Evolutionary conservation across 2,797 vertebrate genomes (phyloP).

Genomic region (Danio choprae): DNA sequence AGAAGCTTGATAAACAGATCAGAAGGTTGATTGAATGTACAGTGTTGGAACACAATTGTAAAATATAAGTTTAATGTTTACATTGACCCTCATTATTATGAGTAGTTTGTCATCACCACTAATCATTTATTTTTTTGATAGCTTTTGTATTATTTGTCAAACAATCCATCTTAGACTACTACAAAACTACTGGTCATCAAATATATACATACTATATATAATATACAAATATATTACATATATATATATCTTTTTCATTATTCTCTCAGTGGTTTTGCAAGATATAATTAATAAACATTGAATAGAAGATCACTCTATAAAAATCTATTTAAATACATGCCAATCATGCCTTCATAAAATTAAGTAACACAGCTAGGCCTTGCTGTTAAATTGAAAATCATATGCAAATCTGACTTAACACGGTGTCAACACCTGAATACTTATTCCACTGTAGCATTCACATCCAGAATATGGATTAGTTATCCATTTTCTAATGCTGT

Average conservation of each 20-base stretch:
- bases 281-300: neutral
- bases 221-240: too few species aligned
- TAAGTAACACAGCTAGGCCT: neutral
- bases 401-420: slow-evolving; percentile 18
- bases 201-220: too few species aligned
- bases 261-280: neutral
- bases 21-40: too few species aligned
- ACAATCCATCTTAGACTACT: neutral
- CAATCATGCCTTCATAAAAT: neutral
- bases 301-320: neutral
- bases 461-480: neutral
- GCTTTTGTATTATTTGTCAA: too few species aligned
- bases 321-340: neutral
- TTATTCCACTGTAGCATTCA: neutral
- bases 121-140: too few species aligned
- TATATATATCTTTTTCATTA: neutral
- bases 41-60: too few species aligned
- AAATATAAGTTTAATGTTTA: too few species aligned
- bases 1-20: too few species aligned
- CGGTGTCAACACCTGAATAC: neutral
- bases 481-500: neutral
- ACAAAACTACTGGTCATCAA: too few species aligned
- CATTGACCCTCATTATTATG: too few species aligned
- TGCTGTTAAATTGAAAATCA: neutral
- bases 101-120: too few species aligned